Evolutionary conservation across 1,140 invertebrate species (phyloP).

Genomic region (Zaprionus lachaisei): DNA sequence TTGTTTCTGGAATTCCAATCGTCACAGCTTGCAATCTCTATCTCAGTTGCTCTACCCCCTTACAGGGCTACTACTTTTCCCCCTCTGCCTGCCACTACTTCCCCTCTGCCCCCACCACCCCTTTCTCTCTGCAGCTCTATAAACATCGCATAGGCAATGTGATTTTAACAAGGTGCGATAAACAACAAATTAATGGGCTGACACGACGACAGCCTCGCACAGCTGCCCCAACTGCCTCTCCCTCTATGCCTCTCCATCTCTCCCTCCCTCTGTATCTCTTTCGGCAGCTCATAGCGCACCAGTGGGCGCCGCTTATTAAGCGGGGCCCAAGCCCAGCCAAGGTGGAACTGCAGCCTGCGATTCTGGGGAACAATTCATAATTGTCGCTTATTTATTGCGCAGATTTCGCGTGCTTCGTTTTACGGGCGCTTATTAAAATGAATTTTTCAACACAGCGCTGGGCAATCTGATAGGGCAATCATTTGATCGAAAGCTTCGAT

Average conservation of each 20-base stretch:
- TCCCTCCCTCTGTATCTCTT: not conserved
- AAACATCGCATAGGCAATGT: slow-evolving; percentile 52
- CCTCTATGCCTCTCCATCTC: not conserved
- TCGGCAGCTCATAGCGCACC: slow-evolving; percentile 53
- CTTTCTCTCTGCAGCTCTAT: not conserved
- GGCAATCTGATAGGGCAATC: slow-evolving; percentile 57
- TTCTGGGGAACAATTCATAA: slow-evolving; percentile 73
- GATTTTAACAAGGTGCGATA: slow-evolving; percentile 82
- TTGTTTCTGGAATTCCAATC: slow-evolving; percentile 53
- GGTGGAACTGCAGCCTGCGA: slow-evolving; percentile 2
- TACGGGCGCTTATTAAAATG: slow-evolving; percentile 82
- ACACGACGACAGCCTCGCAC: slow-evolving; percentile 67
- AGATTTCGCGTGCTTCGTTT: slow-evolving; percentile 73
- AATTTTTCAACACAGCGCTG: slow-evolving; percentile 73
- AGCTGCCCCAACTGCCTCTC: slow-evolving; percentile 16
- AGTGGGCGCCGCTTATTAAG: slow-evolving; percentile 54
- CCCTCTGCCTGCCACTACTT: no score
- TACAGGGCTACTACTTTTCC: no score
- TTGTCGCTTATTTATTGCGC: slow-evolving; percentile 82
- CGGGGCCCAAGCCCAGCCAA: not conserved
- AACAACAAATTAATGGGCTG: slow-evolving; percentile 76
- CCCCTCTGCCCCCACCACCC: not conserved
- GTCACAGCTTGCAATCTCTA: slow-evolving; percentile 10
- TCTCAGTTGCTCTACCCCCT: not conserved
- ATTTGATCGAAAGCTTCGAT: slow-evolving; percentile 82